Evolutionary conservation across 2,113 vertebrate species (phyloP).

Genomic region (Daboia siamensis): DNA sequence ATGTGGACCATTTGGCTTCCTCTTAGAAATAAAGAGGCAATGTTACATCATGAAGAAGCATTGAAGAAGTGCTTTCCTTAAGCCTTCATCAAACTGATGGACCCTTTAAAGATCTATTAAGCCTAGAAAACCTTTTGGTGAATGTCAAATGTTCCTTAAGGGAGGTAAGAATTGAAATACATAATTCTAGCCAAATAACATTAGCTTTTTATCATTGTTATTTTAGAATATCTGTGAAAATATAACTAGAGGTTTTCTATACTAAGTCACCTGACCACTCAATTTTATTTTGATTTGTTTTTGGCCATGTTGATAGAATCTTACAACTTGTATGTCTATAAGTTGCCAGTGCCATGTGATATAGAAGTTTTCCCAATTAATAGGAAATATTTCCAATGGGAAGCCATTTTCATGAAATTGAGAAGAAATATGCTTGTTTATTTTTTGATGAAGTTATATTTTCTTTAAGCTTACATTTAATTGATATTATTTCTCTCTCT

Average conservation of each 20-base stretch:
- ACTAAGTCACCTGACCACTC: neutral
- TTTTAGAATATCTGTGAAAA: neutral
- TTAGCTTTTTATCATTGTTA: neutral
- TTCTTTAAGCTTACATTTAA: neutral
- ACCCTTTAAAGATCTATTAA: neutral
- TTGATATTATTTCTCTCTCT: neutral
- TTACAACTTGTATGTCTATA: neutral
- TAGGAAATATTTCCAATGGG: neutral
- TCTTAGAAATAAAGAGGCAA: neutral
- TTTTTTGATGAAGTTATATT: neutral
- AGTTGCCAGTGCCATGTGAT: neutral
- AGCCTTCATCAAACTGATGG: neutral
- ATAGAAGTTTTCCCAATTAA: neutral
- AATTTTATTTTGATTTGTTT: neutral
- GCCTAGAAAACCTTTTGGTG: neutral
- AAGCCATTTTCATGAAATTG: neutral
- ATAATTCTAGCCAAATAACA: neutral
- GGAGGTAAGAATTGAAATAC: neutral
- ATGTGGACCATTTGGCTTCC: neutral
- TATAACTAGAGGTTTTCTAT: neutral
- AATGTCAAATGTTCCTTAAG: neutral
- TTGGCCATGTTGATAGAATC: neutral
- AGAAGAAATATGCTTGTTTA: neutral
- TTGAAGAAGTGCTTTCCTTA: neutral
- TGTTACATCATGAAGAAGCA: neutral